Percentiles rank a stretch among this genome's conserved stretches.
These are phyloP conservation scores for Arremon aurantiirostris DNA, from an alignment of 2,797 vertebrate species.

Conservation along the genomic window DNA sequence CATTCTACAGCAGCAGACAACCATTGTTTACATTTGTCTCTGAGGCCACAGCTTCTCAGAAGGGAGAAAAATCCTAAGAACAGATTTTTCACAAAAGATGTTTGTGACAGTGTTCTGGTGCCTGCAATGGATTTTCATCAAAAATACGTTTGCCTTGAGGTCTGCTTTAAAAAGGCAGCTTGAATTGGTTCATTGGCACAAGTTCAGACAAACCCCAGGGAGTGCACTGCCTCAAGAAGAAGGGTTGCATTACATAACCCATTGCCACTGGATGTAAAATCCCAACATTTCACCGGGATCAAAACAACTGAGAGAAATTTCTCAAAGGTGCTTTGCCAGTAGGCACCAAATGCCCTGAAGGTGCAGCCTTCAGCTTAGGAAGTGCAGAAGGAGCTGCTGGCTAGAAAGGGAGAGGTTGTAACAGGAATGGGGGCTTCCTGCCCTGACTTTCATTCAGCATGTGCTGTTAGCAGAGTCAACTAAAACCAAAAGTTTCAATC, in stretches of 20 bases:
- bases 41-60: no score
- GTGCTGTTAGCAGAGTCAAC: neutral
- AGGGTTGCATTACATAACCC: neutral
- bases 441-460: neutral
- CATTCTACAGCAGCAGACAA: no score
- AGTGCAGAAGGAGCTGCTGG: neutral
- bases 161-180: neutral
- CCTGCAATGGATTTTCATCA: neutral
- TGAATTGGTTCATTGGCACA: neutral
- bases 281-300: neutral
- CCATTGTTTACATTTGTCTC: no score
- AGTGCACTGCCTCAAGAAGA: neutral
- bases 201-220: neutral
- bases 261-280: neutral
- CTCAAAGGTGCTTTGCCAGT: neutral
- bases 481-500: neutral
- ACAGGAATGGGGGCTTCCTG: neutral
- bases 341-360: neutral
- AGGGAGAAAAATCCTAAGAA: no score
- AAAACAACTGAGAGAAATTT: neutral
- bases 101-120: neutral
- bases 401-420: neutral
- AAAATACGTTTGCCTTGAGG: neutral
- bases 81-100: no score
- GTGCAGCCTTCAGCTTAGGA: neutral